Evolutionary conservation across 2,888 invertebrate genomes (phyloP).

Genomic region (Synergus japonicus): DNA sequence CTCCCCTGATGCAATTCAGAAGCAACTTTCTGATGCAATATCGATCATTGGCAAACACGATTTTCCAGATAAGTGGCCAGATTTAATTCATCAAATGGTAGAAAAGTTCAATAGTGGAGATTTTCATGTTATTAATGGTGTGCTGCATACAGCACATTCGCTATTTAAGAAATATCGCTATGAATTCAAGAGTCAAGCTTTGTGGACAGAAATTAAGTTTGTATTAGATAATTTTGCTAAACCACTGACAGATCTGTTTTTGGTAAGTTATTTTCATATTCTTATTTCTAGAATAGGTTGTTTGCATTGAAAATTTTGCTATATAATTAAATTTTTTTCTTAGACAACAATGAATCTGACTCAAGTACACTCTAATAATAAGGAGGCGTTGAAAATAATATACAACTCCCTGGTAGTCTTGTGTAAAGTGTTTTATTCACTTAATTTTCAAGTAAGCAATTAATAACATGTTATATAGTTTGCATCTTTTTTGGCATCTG

Average conservation of each 20-base stretch:
- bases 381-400: slow-evolving; percentile 89
- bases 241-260: slow-evolving; percentile 94
- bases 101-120: slow-evolving; percentile 93
- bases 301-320: slow-evolving; percentile 8
- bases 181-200: slow-evolving; percentile 95
- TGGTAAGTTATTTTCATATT: slow-evolving; percentile 79
- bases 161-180: slow-evolving; percentile 97
- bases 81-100: slow-evolving; percentile 95
- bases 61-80: slow-evolving; percentile 98
- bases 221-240: slow-evolving; percentile 96
- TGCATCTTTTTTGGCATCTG: neutral
- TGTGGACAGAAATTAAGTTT: slow-evolving; percentile 98
- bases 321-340: slow-evolving; percentile 60
- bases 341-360: slow-evolving; percentile 92
- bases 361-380: slow-evolving; percentile 87
- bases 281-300: neutral
- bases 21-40: slow-evolving; percentile 96
- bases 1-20: slow-evolving; percentile 93
- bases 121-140: slow-evolving; percentile 96
- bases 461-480: neutral
- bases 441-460: slow-evolving; percentile 90
- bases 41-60: slow-evolving; percentile 97
- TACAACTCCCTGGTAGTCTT: slow-evolving; percentile 93
- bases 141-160: slow-evolving; percentile 96
- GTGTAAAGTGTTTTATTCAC: slow-evolving; percentile 96